Percentiles rank a stretch among this genome's conserved stretches.
phyloP scores from a whole-genome alignment of 2,113 vertebrate genomes.

The Acanthisitta chloris region DNA sequence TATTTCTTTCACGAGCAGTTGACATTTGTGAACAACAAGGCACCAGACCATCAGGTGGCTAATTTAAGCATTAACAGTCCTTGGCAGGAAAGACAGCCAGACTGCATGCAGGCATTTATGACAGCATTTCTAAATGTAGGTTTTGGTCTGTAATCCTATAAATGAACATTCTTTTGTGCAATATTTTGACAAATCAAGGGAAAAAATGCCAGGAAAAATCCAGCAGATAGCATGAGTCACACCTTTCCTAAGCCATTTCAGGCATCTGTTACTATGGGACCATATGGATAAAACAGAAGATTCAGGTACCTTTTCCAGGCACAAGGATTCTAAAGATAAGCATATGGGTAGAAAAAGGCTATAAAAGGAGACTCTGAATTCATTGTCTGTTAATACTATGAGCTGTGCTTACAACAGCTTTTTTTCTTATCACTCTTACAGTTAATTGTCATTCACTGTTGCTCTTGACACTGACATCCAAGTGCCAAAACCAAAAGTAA shows the following conservation, averaged over 20 bases:
- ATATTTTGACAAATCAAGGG: constrained; percentile 71
- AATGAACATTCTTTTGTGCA: constrained; percentile 66
- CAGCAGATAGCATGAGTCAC: constrained; percentile 68
- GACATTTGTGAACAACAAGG: constrained; percentile 70
- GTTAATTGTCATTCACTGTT: neutral
- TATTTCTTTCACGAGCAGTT: constrained; percentile 22
- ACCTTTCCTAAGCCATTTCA: constrained; percentile 61
- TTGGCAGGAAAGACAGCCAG: constrained; percentile 59
- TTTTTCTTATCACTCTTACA: neutral
- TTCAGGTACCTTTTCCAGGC: constrained; percentile 42
- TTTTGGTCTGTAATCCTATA: constrained; percentile 64
- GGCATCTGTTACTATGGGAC: constrained; percentile 59
- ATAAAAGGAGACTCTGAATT: neutral
- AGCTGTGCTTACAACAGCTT: neutral
- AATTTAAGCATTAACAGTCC: constrained; percentile 64
- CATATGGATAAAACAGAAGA: constrained; percentile 63
- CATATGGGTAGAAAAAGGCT: neutral
- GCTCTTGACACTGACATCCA: neutral
- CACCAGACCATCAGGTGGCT: constrained; percentile 60
- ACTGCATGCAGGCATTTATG: constrained; percentile 62
- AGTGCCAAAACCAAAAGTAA: neutral
- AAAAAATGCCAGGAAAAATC: constrained; percentile 69
- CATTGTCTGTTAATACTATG: neutral
- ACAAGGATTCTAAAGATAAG: neutral
- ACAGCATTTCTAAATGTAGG: constrained; percentile 65